Conservation (phyloP, 2,888 invertebrate genomes). For the Callyntrura guangdongensis region DNA sequence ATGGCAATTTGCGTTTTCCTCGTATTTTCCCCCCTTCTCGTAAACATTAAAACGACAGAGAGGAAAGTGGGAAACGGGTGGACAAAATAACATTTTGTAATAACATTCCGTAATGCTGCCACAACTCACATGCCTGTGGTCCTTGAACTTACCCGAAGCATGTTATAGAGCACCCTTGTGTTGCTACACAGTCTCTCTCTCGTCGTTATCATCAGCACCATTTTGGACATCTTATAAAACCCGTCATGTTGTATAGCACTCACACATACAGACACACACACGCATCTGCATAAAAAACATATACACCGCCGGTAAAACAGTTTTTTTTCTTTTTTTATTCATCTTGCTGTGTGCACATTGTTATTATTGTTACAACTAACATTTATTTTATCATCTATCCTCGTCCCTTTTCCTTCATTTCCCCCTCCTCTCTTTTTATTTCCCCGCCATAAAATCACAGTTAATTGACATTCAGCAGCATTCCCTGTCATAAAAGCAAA, state of each 20-base stretch:
- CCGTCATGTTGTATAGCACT: not conserved
- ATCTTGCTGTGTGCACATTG: not conserved
- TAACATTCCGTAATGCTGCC: constrained; percentile 14
- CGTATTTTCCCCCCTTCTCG: not conserved
- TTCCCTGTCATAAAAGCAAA: constrained; percentile 72
- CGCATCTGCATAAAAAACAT: not conserved
- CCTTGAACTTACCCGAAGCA: constrained; percentile 62
- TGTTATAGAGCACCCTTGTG: constrained; percentile 9
- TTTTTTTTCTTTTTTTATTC: not conserved
- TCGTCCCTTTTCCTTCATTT: constrained; percentile 32
- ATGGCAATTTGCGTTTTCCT: constrained; percentile 11
- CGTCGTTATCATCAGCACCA: constrained; percentile 12
- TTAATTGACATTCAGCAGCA: constrained; percentile 75
- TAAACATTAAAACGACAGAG: not conserved
- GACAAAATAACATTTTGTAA: constrained; percentile 60
- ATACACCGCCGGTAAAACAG: no score
- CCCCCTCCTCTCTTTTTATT: constrained; percentile 59
- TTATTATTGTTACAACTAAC: constrained; percentile 64
- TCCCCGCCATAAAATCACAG: constrained; percentile 74
- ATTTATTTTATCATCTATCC: constrained; percentile 71
- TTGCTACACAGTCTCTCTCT: constrained; percentile 36
- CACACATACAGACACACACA: constrained; percentile 2
- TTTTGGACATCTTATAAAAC: not conserved
- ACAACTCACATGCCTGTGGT: constrained; percentile 63
- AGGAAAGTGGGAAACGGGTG: not conserved